Evolutionary conservation across 2,113 vertebrate species (phyloP).

Genomic region (Podilymbus podiceps): DNA sequence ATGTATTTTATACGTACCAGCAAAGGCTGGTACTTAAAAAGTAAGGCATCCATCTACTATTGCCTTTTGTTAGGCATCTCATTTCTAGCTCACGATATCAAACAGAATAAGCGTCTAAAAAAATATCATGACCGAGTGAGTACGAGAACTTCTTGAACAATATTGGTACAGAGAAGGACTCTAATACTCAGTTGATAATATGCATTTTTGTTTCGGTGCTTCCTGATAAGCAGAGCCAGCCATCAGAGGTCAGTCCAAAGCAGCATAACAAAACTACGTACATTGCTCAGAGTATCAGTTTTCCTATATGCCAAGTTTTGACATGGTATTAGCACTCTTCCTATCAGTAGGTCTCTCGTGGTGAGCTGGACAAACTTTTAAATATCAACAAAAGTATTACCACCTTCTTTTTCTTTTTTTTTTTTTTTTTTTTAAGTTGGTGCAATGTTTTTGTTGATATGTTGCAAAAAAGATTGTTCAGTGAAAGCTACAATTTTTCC

Average conservation of each 20-base stretch:
- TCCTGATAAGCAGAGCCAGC: not conserved
- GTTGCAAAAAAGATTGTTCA: not conserved
- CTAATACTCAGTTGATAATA: not conserved
- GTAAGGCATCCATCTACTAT: not conserved
- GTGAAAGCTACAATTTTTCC: not conserved
- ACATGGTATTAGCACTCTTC: not conserved
- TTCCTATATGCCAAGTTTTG: not conserved
- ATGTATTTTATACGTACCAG: not conserved
- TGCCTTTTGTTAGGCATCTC: not conserved
- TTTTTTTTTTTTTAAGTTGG: not conserved
- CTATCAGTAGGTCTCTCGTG: not conserved
- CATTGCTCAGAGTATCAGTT: not conserved
- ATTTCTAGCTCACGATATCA: conserved; percentile 24
- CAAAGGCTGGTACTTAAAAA: not conserved
- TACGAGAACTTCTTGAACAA: not conserved
- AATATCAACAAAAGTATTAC: not conserved
- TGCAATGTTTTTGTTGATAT: not conserved
- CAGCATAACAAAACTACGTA: not conserved
- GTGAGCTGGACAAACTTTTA: not conserved
- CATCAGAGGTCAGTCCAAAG: not conserved
- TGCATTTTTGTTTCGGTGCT: not conserved
- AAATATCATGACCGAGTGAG: not conserved
- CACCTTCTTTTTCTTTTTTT: not conserved
- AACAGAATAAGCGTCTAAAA: not conserved
- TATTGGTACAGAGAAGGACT: not conserved